A percentile compares a stretch with the other conserved stretches of the same genome.
Evolutionary conservation across 2,113 vertebrate genomes (phyloP).

Genomic region (Entomyzon cyanotis): DNA sequence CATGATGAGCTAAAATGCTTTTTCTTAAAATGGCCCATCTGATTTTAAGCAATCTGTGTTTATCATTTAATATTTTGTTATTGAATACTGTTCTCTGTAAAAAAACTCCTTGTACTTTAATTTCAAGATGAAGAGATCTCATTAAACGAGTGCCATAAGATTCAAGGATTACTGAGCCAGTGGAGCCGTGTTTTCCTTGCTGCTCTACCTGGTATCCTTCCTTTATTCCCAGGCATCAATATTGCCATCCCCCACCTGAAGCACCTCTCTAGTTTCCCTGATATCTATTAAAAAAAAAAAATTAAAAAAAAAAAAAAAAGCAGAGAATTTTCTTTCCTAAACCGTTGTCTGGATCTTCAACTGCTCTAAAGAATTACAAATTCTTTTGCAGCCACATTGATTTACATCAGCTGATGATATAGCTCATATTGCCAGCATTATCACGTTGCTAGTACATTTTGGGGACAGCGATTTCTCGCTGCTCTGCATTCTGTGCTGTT

Average conservation of each 20-base stretch:
- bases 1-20: slow-evolving; percentile 87
- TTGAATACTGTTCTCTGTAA: slow-evolving; percentile 78
- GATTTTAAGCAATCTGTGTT: slow-evolving; percentile 87
- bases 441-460: slow-evolving; percentile 63
- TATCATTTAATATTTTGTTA: slow-evolving; percentile 89
- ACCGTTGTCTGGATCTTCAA: slow-evolving; percentile 12
- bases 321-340: background rate
- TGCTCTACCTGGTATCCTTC: slow-evolving; percentile 5
- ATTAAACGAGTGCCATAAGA: slow-evolving; percentile 75
- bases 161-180: slow-evolving; percentile 66
- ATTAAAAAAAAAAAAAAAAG: slow-evolving; percentile 3
- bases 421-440: slow-evolving; percentile 70
- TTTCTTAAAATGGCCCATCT: slow-evolving; percentile 87
- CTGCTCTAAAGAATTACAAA: slow-evolving; percentile 27
- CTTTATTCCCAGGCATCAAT: background rate
- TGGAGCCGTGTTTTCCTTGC: slow-evolving; percentile 46
- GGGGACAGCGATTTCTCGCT: slow-evolving; percentile 49
- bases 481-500: slow-evolving; percentile 63
- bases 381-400: slow-evolving; percentile 51
- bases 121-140: slow-evolving; percentile 82
- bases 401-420: slow-evolving; percentile 68
- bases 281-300: background rate
- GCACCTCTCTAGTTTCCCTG: background rate
- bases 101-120: slow-evolving; percentile 80
- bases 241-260: background rate